Conservation (phyloP, 1,140 invertebrate genomes). For the Parapsyche elsis region DNA sequence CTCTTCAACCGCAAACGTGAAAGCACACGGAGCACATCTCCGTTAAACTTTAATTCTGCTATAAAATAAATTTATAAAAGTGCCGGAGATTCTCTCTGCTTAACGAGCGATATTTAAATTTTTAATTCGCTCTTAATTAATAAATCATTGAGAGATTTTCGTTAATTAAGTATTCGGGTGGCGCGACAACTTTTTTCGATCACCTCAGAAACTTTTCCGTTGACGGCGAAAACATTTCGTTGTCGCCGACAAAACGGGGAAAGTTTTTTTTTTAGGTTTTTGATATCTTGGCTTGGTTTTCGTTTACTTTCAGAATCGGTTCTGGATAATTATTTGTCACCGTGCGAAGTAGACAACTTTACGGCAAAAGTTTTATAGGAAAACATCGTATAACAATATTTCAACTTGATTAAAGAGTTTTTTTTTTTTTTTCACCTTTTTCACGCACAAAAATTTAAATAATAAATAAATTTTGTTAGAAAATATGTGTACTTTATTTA, state of each 20-base stretch:
- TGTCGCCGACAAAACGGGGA: not conserved
- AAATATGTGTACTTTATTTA: too few species aligned
- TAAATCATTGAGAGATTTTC: too few species aligned
- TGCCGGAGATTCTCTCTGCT: too few species aligned
- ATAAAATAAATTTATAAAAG: too few species aligned
- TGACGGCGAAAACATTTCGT: not conserved
- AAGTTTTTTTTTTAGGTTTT: slow-evolving; percentile 10
- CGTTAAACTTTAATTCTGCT: not conserved
- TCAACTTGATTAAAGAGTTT: not conserved
- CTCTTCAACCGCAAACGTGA: slow-evolving; percentile 17
- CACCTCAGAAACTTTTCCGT: not conserved
- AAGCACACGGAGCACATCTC: not conserved
- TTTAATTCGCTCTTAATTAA: too few species aligned
- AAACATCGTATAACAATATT: slow-evolving; percentile 6
- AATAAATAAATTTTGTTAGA: too few species aligned
- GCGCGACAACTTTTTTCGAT: not conserved
- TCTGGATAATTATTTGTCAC: slow-evolving; percentile 27
- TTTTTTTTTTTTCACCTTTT: not conserved
- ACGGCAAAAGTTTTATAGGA: slow-evolving; percentile 25
- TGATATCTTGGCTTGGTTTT: not conserved
- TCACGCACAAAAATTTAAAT: not conserved
- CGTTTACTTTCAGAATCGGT: slow-evolving; percentile 19
- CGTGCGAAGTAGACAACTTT: slow-evolving; percentile 6
- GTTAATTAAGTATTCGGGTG: not conserved
- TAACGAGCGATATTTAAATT: too few species aligned